Percentiles rank a stretch among this genome's conserved stretches.
phyloP scores from a whole-genome alignment of 2,113 vertebrate genomes.

The Rallus limicola region DNA sequence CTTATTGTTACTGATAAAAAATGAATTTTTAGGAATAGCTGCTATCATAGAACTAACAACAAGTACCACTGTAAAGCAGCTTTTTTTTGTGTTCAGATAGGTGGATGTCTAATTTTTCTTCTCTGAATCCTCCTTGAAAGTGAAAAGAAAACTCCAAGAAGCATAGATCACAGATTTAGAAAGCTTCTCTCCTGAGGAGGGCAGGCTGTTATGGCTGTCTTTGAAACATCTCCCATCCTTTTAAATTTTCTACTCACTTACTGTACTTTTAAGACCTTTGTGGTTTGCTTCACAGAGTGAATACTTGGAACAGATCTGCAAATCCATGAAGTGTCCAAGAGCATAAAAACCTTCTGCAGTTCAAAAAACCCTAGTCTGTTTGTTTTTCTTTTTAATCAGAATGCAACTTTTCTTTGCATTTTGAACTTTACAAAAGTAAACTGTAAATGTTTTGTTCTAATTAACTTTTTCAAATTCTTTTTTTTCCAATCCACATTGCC shows the following conservation, averaged over 20 bases:
- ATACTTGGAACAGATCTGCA: background rate
- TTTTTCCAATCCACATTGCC: background rate
- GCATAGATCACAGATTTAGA: background rate
- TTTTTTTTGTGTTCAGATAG: background rate
- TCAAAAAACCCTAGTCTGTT: background rate
- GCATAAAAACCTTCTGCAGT: background rate
- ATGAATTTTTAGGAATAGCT: background rate
- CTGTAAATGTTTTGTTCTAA: background rate
- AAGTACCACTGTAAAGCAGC: background rate
- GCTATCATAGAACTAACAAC: background rate
- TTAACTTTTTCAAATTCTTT: background rate
- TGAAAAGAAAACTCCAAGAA: background rate
- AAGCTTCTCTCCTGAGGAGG: background rate
- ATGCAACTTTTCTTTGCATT: background rate
- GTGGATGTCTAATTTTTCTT: background rate
- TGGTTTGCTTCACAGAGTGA: background rate
- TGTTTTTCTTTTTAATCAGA: background rate
- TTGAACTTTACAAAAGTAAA: background rate
- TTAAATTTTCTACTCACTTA: background rate
- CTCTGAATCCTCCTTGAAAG: background rate
- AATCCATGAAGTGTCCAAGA: background rate
- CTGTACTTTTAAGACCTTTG: background rate
- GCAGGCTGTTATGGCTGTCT: background rate
- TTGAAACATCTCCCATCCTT: background rate
- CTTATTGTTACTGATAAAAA: background rate